Evolutionary conservation across 1,140 invertebrate species (phyloP), one percentile per base, ranked within the genome.

Genomic region (Adelges cooleyi): DNA sequence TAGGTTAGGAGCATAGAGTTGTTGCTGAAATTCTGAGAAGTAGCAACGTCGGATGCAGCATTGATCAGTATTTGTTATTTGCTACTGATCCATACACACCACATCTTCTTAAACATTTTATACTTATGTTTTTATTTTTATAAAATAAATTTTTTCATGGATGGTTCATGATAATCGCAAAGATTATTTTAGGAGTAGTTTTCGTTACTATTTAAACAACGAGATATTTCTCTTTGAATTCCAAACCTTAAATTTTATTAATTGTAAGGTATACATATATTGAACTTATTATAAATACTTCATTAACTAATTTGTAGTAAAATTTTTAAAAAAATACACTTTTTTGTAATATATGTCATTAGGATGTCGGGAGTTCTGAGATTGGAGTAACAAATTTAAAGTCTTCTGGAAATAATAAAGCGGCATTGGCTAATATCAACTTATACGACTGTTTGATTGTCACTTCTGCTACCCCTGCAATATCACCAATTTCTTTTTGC

Each of bases 371-470:
- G 92, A n/a, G n/a, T n/a, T n/a, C n/a, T n/a, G n/a, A n/a, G n/a
- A n/a, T n/a, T n/a, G n/a, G n/a, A n/a, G n/a, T 97, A 17, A 84
- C 82, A 74, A 98, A 98, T 77, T 89, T 92, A 77, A 98, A 99
- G 75, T 98, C 95, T 70, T 89, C 85, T 2, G 96, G 96, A 75
- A 99, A 98, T 1, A 99, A 77, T 72, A 91, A 86, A 8, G 80
- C 81, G 5, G 94, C 95, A 72, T 87, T 86, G 2, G 95, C 93
- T 74, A 94, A 92, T 92, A 99, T 97, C 2, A 98, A 78, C 74
- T 97, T 98, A 75, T 99, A 99, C 0, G 94, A 95, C 74, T 98
- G 95, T n/a, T n/a, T n/a, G n/a, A n/a, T n/a, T n/a, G n/a, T n/a
- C n/a, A n/a, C n/a, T n/a, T n/a, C n/a, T n/a, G 97, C 97, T 2